Evolutionary conservation across 2,888 invertebrate genomes (phyloP).

Genomic region (Polydrusus cervinus): DNA sequence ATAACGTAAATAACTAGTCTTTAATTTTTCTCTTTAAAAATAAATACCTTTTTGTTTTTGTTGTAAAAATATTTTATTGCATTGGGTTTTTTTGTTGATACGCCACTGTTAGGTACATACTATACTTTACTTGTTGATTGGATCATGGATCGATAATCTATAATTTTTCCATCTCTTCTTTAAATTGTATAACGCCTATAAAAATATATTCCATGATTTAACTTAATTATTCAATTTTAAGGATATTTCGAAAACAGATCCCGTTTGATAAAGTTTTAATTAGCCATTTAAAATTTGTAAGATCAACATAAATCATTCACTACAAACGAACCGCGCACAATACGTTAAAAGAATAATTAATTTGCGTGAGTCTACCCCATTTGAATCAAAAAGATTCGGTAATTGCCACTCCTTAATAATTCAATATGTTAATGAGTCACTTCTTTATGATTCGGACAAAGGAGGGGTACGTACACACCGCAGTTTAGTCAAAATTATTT

Average conservation of each 20-base stretch:
- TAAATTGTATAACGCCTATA: too few species aligned
- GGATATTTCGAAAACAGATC: background rate
- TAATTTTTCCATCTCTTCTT: too few species aligned
- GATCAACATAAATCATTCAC: constrained; percentile 45
- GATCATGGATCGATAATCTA: too few species aligned
- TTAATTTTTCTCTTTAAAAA: too few species aligned
- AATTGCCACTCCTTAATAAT: constrained; percentile 61
- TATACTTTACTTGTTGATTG: too few species aligned
- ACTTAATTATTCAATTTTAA: too few species aligned
- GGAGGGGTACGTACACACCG: constrained; percentile 33
- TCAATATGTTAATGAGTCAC: constrained; percentile 57
- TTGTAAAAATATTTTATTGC: too few species aligned
- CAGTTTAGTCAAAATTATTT: constrained; percentile 48
- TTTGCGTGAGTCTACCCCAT: constrained; percentile 52
- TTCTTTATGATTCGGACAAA: constrained; percentile 52
- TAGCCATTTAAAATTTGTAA: constrained; percentile 9
- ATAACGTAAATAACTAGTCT: too few species aligned
- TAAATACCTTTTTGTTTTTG: too few species aligned
- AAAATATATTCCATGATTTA: too few species aligned
- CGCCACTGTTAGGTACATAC: too few species aligned
- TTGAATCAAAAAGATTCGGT: constrained; percentile 62
- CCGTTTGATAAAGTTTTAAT: constrained; percentile 13
- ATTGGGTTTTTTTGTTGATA: too few species aligned
- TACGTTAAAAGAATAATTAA: constrained; percentile 61
- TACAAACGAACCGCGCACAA: constrained; percentile 52